Evolutionary conservation across 2,113 vertebrate genomes (phyloP), one percentile per base, ranked within the genome.

Genomic region (Seriola dumerili): DNA sequence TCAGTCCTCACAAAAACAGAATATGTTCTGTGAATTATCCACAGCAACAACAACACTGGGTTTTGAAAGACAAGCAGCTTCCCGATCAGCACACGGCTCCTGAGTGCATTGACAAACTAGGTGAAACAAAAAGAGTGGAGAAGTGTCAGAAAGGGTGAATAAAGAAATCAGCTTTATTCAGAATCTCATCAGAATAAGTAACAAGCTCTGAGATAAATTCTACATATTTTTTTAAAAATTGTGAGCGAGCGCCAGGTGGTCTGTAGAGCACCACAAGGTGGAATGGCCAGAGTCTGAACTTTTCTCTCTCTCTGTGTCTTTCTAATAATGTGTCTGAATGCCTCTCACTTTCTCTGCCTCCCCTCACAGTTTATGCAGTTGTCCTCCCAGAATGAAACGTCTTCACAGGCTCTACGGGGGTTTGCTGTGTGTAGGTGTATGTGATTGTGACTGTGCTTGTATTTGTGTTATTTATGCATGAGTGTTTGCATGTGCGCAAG

Each of bases 401-500:
- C 70, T 59, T 84, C 72, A 72, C 84, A 63, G 69, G 36, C 79
- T 63, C 79, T 17, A 7, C 72, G 63, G 78, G 70, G 59, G 38
- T 36, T 32, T 48, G 54, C 2, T 72, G 69, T 77, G 80, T 65
- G 85, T 86, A 70, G 59, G 83, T 70, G 81, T 79, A 5, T 32
- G 77, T 85, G 72, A 80, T 62, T 83, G 73, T 90, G 85, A 84
- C 76, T 88, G 50, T 73, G 59, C 62, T 19, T 55, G 74, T 32
- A 38, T 85, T 63, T 52, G 50, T 66, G 75, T 50, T 81, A 36
- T 64, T 23, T 52, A 10, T 68, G 29, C n/a, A 29, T 46, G 66
- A 80, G 34, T 78, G 72, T 75, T 17, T 76, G 65, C 44, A 48
- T 72, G 82, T 86, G 72, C 34, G 75, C 66, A 63, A 36, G 46